Evolutionary conservation across 2,113 vertebrate species (phyloP), one percentile per base, ranked within the genome.

Genomic region (Hucho hucho): DNA sequence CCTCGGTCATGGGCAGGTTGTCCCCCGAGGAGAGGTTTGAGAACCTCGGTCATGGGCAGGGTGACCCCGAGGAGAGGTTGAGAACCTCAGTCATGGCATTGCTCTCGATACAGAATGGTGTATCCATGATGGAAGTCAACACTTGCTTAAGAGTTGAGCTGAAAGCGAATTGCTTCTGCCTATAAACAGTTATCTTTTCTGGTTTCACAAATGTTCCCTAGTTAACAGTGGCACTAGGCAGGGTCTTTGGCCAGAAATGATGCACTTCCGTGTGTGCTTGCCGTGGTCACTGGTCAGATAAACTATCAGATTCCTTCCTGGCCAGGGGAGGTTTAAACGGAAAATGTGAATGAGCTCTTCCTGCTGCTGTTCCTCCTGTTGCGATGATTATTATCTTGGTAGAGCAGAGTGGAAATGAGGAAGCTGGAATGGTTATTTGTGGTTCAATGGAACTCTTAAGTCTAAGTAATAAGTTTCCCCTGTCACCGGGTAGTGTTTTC

Each of bases 381-480:
- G 75, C 82, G 83, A 86, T 89, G 25, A 12, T 76, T 78, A 90
- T 88, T 81, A 72, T 70, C 29, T 26, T 7, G 53, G 43, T 9
- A 22, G 24, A 22, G 12, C 6, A 63, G 1, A 1, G 22, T 22
- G 59, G 81, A 84, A 90, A 90, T 87, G 89, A 89, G 89, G 87
- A 90, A 88, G 70, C 70, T 16, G 32, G 47, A 64, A 66, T 70
- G 70, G 46, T 53, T 53, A 16, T 53, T 53, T 53, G 12, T 14
- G 49, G 49, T 53, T 18, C 49, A 53, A 18, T 53, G 49, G 16
- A 53, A 53, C 49, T 18, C 16, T 53, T 53, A 53, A 18, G 3
- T 16, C 16, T 53, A 53, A 53, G 49, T 18, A 43, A 43, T 11
- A 43, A 0, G 0, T 37, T 37, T 37, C 37, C 7, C 9, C 37